Evolutionary conservation across 2,888 invertebrate species (phyloP).

Genomic region (Caenorhabditis panamensis): DNA sequence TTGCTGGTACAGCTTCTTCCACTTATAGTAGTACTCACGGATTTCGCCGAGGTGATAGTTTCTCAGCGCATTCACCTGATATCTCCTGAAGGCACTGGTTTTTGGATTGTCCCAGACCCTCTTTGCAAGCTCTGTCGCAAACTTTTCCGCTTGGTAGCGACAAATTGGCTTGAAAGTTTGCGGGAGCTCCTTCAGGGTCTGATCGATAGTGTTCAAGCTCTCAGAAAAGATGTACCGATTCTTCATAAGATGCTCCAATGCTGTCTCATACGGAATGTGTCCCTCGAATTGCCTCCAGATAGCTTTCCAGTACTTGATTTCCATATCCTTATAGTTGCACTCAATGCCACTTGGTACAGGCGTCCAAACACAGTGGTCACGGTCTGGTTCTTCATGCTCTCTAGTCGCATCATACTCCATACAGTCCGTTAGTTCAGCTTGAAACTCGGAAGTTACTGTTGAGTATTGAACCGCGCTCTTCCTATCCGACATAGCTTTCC

Average conservation of each 20-base stretch:
- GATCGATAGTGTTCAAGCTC: slow-evolving; percentile 12
- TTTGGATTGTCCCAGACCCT: background rate
- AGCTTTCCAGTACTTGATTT: slow-evolving; percentile 1
- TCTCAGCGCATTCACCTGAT: no score
- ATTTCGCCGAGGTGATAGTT: slow-evolving; percentile 30
- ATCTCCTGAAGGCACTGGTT: no score
- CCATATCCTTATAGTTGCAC: background rate
- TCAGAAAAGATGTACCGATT: background rate
- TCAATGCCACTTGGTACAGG: background rate
- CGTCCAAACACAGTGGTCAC: background rate
- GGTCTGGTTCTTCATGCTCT: background rate
- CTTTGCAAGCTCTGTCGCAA: background rate
- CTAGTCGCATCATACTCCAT: background rate
- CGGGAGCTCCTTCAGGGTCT: slow-evolving; percentile 11
- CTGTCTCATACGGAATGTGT: slow-evolving; percentile 2
- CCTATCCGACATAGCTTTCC: no score
- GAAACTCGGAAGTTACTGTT: no score
- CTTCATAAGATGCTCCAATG: slow-evolving; percentile 14
- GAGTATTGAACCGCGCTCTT: no score
- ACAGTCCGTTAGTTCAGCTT: background rate
- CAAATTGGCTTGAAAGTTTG: slow-evolving; percentile 11
- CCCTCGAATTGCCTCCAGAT: slow-evolving; percentile 21
- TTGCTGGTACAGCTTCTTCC: background rate
- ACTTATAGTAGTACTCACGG: background rate
- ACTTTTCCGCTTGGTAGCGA: background rate